Evolutionary conservation across 1,140 invertebrate species (phyloP).

Genomic region (Brachionus angularis): DNA sequence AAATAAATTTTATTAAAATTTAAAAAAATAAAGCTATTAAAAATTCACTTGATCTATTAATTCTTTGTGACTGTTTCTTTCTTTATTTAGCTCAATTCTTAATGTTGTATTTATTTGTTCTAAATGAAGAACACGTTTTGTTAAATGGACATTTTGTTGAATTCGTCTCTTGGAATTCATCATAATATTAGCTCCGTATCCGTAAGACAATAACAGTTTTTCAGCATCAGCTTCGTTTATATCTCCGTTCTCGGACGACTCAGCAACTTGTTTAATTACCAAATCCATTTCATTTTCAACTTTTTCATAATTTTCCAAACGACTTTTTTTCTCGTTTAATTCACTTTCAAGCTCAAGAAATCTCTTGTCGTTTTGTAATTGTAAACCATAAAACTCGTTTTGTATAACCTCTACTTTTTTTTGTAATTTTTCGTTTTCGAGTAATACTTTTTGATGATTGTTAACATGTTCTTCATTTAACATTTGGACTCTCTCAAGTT

Average conservation of each 20-base stretch:
- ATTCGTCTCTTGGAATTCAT: constrained; percentile 55
- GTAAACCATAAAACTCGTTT: constrained; percentile 55
- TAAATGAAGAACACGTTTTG: constrained; percentile 54
- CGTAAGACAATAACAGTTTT: constrained; percentile 56
- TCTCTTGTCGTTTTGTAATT: constrained; percentile 50
- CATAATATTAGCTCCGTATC: constrained; percentile 57
- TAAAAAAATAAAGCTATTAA: background rate
- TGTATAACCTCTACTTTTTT: constrained; percentile 56
- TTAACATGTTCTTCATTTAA: constrained; percentile 54
- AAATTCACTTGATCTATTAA: constrained; percentile 51
- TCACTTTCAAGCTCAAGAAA: constrained; percentile 52
- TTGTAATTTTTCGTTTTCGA: constrained; percentile 57
- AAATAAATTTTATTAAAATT: background rate
- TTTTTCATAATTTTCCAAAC: constrained; percentile 55
- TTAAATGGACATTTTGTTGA: constrained; percentile 57
- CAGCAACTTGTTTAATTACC: constrained; percentile 58
- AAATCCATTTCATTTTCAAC: constrained; percentile 57
- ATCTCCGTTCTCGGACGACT: constrained; percentile 46
- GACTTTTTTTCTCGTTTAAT: constrained; percentile 50
- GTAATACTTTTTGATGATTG: constrained; percentile 52
- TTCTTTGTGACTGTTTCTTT: constrained; percentile 50
- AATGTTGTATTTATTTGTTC: constrained; percentile 54
- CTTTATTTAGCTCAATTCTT: constrained; percentile 51
- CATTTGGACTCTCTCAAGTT: constrained; percentile 53
- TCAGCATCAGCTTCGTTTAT: constrained; percentile 56